phyloP scores from a whole-genome alignment of 2,888 invertebrate species.

The Lycia hirtaria region DNA sequence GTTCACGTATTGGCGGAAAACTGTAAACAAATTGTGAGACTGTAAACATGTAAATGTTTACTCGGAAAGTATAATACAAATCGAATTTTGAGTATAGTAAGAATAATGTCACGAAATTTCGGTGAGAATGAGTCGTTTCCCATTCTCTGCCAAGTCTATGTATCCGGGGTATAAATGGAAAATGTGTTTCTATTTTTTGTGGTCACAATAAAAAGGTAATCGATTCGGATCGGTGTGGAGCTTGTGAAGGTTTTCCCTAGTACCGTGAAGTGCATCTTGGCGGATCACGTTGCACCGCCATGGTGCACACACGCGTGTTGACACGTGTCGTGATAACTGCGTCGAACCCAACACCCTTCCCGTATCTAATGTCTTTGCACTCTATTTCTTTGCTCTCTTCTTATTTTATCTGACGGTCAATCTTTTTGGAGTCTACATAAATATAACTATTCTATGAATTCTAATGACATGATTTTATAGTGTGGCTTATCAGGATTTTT shows the following conservation, averaged over 20 bases:
- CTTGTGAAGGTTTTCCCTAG: slow-evolving; percentile 35
- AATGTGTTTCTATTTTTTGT: slow-evolving; percentile 11
- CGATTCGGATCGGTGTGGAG: slow-evolving; percentile 29
- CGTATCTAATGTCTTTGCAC: slow-evolving; percentile 47
- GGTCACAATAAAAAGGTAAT: slow-evolving; percentile 13
- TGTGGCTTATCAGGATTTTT: too few relatives aligned
- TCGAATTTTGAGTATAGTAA: too few relatives aligned
- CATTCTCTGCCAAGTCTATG: neutral
- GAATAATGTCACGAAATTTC: too few relatives aligned
- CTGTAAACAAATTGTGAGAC: slow-evolving; percentile 32
- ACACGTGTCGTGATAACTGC: slow-evolving; percentile 70
- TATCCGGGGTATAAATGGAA: slow-evolving; percentile 2
- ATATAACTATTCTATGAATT: too few relatives aligned
- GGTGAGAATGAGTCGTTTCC: neutral
- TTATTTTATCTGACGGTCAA: neutral
- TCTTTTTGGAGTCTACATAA: too few relatives aligned
- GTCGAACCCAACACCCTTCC: slow-evolving; percentile 49
- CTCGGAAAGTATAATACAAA: too few relatives aligned
- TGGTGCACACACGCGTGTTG: slow-evolving; percentile 58
- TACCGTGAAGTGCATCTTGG: slow-evolving; percentile 45
- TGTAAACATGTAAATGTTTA: too few relatives aligned
- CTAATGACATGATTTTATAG: too few relatives aligned
- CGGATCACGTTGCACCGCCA: slow-evolving; percentile 62
- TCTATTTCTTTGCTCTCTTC: slow-evolving; percentile 35
- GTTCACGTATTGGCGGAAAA: slow-evolving; percentile 48